Evolutionary conservation across 2,888 invertebrate species (phyloP).

Genomic region (Gymnocheta viridis): DNA sequence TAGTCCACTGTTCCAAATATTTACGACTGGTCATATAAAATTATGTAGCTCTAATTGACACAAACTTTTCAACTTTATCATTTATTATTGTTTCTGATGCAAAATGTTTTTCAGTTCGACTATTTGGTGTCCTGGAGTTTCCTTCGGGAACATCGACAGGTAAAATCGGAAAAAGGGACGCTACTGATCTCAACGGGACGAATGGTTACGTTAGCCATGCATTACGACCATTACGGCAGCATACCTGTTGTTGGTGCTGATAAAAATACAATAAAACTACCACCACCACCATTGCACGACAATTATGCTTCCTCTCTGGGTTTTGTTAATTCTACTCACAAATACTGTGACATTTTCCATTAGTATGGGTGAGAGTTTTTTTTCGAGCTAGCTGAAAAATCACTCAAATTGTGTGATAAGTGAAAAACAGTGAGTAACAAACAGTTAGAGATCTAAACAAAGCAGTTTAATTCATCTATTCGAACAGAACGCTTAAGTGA

Average conservation of each 20-base stretch:
- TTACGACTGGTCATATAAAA: too few relatives aligned
- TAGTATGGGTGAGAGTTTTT: constrained; percentile 56
- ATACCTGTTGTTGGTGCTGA: constrained; percentile 66
- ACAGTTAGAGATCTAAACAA: constrained; percentile 68
- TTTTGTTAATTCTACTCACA: constrained; percentile 23
- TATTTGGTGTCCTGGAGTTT: too few relatives aligned
- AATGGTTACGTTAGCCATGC: too few relatives aligned
- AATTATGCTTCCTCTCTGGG: constrained; percentile 29
- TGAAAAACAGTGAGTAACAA: constrained; percentile 57
- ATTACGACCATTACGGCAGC: constrained; percentile 1
- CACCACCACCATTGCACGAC: constrained; percentile 21
- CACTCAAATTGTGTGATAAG: constrained; percentile 64
- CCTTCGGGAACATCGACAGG: too few relatives aligned
- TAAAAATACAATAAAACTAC: constrained; percentile 29
- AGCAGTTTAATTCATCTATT: constrained; percentile 78
- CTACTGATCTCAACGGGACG: too few relatives aligned
- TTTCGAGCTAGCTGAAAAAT: constrained; percentile 33
- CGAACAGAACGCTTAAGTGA: constrained; percentile 79
- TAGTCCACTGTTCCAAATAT: too few relatives aligned
- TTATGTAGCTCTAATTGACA: too few relatives aligned
- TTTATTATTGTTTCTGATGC: too few relatives aligned
- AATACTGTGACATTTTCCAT: constrained; percentile 32
- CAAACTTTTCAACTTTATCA: too few relatives aligned
- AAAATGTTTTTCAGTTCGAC: too few relatives aligned
- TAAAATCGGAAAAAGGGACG: too few relatives aligned